phyloP scores from a whole-genome alignment of 1,140 invertebrate genomes.

The Doryteuthis pealeii region DNA sequence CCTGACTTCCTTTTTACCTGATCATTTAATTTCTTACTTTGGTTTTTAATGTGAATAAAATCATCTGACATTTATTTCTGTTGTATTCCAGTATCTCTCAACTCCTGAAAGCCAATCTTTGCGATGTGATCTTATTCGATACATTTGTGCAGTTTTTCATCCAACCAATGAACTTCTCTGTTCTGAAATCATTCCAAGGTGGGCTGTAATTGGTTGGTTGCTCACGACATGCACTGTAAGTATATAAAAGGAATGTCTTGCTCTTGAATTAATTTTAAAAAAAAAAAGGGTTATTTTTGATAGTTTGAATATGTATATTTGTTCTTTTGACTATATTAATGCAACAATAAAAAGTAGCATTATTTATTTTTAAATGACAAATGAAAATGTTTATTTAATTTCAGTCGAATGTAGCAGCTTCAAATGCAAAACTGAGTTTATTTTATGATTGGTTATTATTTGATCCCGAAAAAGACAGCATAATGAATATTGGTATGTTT shows the following conservation, averaged over 20 bases:
- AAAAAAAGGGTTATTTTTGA: too few species aligned
- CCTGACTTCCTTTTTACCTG: too few species aligned
- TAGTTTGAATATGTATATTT: too few species aligned
- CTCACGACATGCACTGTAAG: conserved; percentile 88
- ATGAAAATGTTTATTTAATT: background rate
- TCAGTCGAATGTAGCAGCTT: conserved; percentile 79
- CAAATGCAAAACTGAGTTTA: conserved; percentile 92
- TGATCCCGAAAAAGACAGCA: conserved; percentile 93
- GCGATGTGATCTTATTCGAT: conserved; percentile 91
- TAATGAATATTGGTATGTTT: conserved; percentile 87
- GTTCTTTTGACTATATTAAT: too few species aligned
- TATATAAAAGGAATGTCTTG: too few species aligned
- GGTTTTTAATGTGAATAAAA: too few species aligned
- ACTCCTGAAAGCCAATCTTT: conserved; percentile 94
- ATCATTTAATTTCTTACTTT: too few species aligned
- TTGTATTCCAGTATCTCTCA: conserved; percentile 86
- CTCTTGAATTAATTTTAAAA: too few species aligned
- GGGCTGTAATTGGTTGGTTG: conserved; percentile 98
- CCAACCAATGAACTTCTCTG: conserved; percentile 95
- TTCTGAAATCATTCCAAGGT: conserved; percentile 97
- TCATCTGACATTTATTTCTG: too few species aligned
- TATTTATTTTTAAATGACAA: too few species aligned
- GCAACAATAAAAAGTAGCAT: too few species aligned
- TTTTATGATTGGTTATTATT: conserved; percentile 99
- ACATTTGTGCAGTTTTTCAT: conserved; percentile 97